phyloP scores from a whole-genome alignment of 2,113 vertebrate genomes.

The Pica pica region DNA sequence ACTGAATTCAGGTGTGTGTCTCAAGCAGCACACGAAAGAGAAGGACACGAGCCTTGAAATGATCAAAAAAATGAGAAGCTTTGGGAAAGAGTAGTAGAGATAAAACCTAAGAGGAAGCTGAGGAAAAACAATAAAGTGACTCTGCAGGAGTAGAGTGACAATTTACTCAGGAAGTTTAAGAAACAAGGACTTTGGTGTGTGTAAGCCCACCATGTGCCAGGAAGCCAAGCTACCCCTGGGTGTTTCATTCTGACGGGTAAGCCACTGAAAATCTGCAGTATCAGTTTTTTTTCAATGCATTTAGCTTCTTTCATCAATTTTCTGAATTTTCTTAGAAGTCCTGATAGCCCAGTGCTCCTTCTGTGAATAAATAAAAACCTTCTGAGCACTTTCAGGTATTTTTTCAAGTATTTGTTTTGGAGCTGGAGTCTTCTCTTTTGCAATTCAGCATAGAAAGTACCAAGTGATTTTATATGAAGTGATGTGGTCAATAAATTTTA shows the following conservation, averaged over 20 bases:
- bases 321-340: background rate
- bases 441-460: background rate
- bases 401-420: background rate
- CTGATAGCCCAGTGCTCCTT: background rate
- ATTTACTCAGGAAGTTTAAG: background rate
- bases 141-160: background rate
- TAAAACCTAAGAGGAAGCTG: background rate
- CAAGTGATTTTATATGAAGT: background rate
- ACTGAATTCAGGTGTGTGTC: background rate
- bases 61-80: background rate
- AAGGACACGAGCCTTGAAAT: background rate
- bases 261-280: background rate
- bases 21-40: background rate
- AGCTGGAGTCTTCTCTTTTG: background rate
- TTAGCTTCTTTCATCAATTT: background rate
- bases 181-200: background rate
- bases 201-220: fast-evolving
- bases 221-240: background rate
- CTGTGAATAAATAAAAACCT: background rate
- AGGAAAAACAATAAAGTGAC: background rate
- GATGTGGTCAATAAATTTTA: background rate
- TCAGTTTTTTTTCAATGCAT: background rate
- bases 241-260: background rate
- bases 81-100: background rate
- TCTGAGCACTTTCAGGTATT: background rate